Percentiles rank a stretch among this genome's conserved stretches.
Conservation (phyloP, 64 coral and sea anemone species). For the Pocillopora damicornis region DNA sequence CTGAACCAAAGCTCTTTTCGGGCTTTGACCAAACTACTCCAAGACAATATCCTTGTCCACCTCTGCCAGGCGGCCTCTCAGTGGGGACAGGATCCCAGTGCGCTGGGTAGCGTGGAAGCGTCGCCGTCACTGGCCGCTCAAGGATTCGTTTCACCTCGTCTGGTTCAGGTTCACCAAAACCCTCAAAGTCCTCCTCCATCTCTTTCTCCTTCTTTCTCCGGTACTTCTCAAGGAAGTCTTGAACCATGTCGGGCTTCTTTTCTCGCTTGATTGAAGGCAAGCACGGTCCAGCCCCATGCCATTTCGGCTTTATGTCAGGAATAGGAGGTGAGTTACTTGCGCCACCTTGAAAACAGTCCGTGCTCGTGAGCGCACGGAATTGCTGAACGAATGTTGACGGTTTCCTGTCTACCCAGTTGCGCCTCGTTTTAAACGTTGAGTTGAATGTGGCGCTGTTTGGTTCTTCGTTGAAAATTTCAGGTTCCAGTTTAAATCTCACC, state of each 20-base stretch:
- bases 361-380: not conserved
- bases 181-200: conserved; percentile 1
- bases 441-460: not conserved
- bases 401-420: not conserved
- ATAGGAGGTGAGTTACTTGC: not conserved
- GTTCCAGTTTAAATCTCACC: not conserved
- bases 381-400: not conserved
- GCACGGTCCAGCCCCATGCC: not conserved
- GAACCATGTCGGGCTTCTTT: not conserved
- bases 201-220: not conserved
- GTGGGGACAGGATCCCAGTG: conserved; percentile 2
- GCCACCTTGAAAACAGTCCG: not conserved
- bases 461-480: not conserved
- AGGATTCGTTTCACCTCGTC: not conserved
- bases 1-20: not conserved
- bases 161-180: not conserved
- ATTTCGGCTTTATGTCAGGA: not conserved
- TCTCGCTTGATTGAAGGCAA: not conserved
- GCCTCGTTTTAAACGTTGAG: not conserved
- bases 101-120: not conserved
- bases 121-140: not conserved
- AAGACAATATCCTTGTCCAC: not conserved
- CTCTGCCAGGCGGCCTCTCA: not conserved
- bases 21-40: not conserved
- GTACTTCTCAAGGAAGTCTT: not conserved